Evolutionary conservation across 2,888 invertebrate species (phyloP).

Genomic region (Heliconius cydno): DNA sequence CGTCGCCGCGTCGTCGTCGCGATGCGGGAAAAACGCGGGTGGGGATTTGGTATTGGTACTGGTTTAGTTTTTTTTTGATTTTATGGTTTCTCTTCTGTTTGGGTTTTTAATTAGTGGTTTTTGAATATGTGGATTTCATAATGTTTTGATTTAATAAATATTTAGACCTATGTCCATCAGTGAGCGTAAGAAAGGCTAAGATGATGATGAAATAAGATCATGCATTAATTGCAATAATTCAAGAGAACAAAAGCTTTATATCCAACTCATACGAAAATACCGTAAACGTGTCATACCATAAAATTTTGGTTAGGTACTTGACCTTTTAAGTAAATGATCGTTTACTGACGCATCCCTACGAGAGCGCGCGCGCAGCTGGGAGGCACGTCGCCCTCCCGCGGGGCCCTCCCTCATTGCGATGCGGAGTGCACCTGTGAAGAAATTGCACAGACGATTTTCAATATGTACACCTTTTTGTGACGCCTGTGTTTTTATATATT

Average conservation of each 20-base stretch:
- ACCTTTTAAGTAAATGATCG: slow-evolving; percentile 9
- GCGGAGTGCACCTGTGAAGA: slow-evolving; percentile 55
- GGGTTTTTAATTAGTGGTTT: no score
- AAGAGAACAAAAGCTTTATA: background rate
- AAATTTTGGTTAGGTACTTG: background rate
- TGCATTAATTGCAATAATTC: no score
- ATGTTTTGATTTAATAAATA: no score
- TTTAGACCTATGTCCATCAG: no score
- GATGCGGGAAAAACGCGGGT: slow-evolving; percentile 42
- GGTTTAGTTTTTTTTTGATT: background rate
- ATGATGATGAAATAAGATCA: no score
- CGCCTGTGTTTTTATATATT: slow-evolving; percentile 5
- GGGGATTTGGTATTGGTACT: slow-evolving; percentile 33
- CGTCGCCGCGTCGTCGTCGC: slow-evolving; percentile 30
- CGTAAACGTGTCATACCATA: background rate
- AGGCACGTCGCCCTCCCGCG: slow-evolving; percentile 61
- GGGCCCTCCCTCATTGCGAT: slow-evolving; percentile 55
- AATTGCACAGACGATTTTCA: slow-evolving; percentile 47
- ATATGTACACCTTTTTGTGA: slow-evolving; percentile 2
- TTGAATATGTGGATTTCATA: no score
- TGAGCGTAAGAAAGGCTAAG: no score
- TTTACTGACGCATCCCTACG: slow-evolving; percentile 28
- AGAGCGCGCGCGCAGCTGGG: slow-evolving; percentile 59
- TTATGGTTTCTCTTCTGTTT: no score
- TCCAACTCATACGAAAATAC: background rate